These are phyloP conservation scores for Clarias macrocephalus DNA, from an alignment of 2,113 vertebrate genomes.

Conservation along the genomic window DNA sequence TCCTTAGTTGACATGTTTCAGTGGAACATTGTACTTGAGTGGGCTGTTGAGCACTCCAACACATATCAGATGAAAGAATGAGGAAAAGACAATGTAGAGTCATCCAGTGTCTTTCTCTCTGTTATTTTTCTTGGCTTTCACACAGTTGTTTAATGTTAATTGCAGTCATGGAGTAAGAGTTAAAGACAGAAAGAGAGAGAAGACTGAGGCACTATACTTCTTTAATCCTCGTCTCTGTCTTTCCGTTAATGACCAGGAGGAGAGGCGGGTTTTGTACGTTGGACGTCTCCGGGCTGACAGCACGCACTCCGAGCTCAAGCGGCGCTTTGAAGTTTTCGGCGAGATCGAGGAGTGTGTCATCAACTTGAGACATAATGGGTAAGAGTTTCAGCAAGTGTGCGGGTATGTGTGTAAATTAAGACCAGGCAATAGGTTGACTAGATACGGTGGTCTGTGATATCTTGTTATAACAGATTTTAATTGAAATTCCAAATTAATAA, in stretches of 20 bases:
- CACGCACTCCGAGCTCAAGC: conserved; percentile 90
- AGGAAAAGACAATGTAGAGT: conserved; percentile 30
- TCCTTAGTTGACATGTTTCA: not conserved
- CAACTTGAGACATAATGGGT: conserved; percentile 95
- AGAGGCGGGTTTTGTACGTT: conserved; percentile 93
- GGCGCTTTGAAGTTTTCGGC: conserved; percentile 98
- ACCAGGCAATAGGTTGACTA: not conserved
- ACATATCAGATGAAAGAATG: conserved; percentile 16
- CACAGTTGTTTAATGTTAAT: conserved; percentile 50
- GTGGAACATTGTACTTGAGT: conserved; percentile 23
- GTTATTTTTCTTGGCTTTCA: conserved; percentile 36
- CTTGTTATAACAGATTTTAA: not conserved
- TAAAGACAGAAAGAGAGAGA: conserved; percentile 34
- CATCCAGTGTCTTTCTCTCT: conserved; percentile 15
- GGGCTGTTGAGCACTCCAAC: conserved; percentile 18
- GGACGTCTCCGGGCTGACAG: conserved; percentile 90
- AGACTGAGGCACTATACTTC: conserved; percentile 36
- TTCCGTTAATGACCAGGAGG: conserved; percentile 81
- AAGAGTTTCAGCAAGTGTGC: conserved; percentile 62
- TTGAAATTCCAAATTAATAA: not conserved
- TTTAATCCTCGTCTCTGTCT: conserved; percentile 60
- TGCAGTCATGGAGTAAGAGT: conserved; percentile 42
- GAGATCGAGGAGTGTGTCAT: conserved; percentile 98
- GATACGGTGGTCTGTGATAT: not conserved
- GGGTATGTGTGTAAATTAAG: not conserved